Conservation (phyloP, 2,113 vertebrate genomes). For the Cavia porcellus region DNA sequence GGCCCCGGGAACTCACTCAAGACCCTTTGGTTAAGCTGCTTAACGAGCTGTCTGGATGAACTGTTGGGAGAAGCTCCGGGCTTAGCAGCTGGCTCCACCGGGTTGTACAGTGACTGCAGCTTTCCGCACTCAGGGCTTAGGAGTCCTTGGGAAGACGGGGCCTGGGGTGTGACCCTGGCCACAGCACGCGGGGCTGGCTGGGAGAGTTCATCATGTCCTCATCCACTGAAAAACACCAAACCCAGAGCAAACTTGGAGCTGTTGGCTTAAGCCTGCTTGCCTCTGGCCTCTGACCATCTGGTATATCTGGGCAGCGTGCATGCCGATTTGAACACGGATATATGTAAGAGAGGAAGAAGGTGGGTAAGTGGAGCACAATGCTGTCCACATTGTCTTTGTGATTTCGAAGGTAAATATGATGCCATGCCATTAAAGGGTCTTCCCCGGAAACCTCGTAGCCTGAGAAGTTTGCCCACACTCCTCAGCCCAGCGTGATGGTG, state of each 20-base stretch:
- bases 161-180: neutral
- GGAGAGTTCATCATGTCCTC: neutral
- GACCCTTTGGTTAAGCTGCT: constrained; percentile 13
- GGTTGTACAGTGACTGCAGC: neutral
- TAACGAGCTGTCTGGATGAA: neutral
- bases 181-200: neutral
- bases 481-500: neutral
- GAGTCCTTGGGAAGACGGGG: neutral
- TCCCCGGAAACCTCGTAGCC: constrained; percentile 35
- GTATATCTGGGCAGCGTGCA: neutral
- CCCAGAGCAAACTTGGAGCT: neutral
- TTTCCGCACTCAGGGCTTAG: constrained; percentile 13
- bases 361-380: neutral
- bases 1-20: neutral
- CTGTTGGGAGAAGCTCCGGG: neutral
- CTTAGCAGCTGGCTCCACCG: neutral
- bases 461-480: neutral
- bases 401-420: constrained; percentile 53
- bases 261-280: neutral
- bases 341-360: neutral
- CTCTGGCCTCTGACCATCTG: neutral
- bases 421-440: constrained; percentile 15
- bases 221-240: constrained; percentile 19
- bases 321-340: constrained; percentile 8
- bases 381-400: neutral